Evolutionary conservation across 2,113 vertebrate genomes (phyloP).

Genomic region (Pluvianellus socialis): DNA sequence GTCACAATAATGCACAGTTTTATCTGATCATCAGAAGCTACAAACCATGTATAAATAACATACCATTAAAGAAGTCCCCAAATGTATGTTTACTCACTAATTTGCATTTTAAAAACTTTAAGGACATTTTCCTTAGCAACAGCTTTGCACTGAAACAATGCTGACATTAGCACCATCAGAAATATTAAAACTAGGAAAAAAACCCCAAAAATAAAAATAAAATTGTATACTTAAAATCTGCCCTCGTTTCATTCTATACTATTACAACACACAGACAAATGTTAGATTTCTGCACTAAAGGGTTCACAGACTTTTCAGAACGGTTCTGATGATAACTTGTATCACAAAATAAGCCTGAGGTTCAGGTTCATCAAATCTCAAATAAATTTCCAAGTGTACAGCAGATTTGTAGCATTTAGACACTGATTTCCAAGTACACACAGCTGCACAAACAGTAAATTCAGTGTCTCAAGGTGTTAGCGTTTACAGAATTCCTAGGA

Average conservation of each 20-base stretch:
- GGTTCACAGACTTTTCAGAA: neutral
- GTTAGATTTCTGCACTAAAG: neutral
- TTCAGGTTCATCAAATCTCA: neutral
- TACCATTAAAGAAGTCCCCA: neutral
- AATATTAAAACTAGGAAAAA: neutral
- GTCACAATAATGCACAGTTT: neutral
- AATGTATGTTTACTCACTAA: neutral
- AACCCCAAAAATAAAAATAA: neutral
- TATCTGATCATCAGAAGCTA: neutral
- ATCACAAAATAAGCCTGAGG: neutral
- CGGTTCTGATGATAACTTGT: rapidly evolving
- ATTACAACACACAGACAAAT: neutral
- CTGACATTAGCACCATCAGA: neutral
- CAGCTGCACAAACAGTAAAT: neutral
- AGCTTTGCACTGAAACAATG: neutral
- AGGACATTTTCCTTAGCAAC: neutral
- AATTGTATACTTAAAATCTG: neutral
- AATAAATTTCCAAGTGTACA: neutral
- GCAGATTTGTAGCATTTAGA: neutral
- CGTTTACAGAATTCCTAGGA: neutral
- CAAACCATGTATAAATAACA: neutral
- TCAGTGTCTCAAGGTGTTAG: neutral
- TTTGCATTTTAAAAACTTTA: neutral
- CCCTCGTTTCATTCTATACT: neutral
- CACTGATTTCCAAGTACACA: neutral